Evolutionary conservation across 2,113 vertebrate genomes (phyloP).

Genomic region (Psittacula cyanocephala): DNA sequence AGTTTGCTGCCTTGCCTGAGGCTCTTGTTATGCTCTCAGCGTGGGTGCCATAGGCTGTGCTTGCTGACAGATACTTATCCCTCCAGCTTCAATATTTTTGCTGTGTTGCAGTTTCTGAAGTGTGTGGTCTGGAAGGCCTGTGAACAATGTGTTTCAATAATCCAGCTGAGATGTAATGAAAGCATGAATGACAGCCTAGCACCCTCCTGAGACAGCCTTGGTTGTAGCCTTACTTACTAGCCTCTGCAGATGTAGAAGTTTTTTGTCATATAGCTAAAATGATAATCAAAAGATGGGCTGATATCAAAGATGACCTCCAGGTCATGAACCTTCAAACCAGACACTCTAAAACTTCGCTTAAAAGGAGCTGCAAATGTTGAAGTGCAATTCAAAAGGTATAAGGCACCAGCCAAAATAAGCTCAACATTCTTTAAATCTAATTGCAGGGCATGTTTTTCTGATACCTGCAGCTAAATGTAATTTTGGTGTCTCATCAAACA

Average conservation of each 20-base stretch:
- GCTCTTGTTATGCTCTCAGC: slow-evolving; percentile 33
- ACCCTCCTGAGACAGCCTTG: slow-evolving; percentile 42
- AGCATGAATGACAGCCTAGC: slow-evolving; percentile 46
- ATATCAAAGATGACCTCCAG: slow-evolving; percentile 36
- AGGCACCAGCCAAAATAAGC: background rate
- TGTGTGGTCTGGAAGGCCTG: slow-evolving; percentile 17
- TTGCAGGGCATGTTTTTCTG: slow-evolving; percentile 44
- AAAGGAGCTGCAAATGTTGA: slow-evolving; percentile 15
- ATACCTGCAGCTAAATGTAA: background rate
- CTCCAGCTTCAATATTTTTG: slow-evolving; percentile 23
- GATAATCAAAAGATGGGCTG: slow-evolving; percentile 58
- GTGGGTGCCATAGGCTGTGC: background rate
- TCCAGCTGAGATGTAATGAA: slow-evolving; percentile 52
- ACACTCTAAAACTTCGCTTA: slow-evolving; percentile 7
- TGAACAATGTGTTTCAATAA: slow-evolving; percentile 29
- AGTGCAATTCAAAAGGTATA: slow-evolving; percentile 5
- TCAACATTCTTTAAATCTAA: slow-evolving; percentile 13
- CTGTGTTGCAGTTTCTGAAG: slow-evolving; percentile 39
- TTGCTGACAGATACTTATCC: background rate
- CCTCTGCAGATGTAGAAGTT: slow-evolving; percentile 8
- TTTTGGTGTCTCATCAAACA: slow-evolving; percentile 59
- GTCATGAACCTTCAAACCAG: slow-evolving; percentile 33
- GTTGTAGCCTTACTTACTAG: background rate
- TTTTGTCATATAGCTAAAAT: slow-evolving; percentile 45
- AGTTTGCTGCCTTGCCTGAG: background rate